Percentiles rank a stretch among this genome's conserved stretches.
Evolutionary conservation across 2,113 vertebrate species (phyloP).

Genomic region (Cyprinodon tularosa): DNA sequence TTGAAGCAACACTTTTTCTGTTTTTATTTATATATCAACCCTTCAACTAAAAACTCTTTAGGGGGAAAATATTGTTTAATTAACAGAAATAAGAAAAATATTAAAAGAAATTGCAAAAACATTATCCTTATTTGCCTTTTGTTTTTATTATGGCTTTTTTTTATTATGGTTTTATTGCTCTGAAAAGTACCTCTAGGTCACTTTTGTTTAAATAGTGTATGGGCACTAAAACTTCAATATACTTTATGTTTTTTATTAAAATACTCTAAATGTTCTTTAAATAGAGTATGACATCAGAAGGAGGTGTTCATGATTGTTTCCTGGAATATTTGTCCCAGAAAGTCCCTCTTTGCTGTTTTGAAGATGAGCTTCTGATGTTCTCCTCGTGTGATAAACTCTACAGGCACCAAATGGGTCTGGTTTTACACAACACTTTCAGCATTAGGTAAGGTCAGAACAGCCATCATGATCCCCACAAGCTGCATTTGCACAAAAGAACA

Average conservation of each 20-base stretch:
- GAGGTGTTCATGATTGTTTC: conserved; percentile 12
- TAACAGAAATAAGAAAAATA: too few relatives aligned
- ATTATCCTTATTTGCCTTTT: too few relatives aligned
- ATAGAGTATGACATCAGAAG: not conserved
- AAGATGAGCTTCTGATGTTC: conserved; percentile 33
- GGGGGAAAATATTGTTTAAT: too few relatives aligned
- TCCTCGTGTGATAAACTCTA: conserved; percentile 9
- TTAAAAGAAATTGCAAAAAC: not conserved
- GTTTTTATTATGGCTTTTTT: not conserved
- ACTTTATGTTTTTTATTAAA: too few relatives aligned
- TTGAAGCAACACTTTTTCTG: too few relatives aligned
- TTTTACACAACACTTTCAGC: conserved; percentile 40
- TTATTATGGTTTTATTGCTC: not conserved
- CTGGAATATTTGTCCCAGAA: conserved; percentile 26
- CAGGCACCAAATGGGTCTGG: conserved; percentile 11
- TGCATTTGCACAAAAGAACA: conserved; percentile 30
- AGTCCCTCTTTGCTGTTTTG: conserved; percentile 10
- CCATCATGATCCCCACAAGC: conserved; percentile 26
- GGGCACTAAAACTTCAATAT: not conserved
- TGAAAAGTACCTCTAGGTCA: not conserved
- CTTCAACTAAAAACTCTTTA: too few relatives aligned
- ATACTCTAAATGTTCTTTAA: not conserved
- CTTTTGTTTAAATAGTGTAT: not conserved
- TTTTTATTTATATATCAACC: too few relatives aligned
- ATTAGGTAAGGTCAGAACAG: conserved; percentile 54